Percentiles rank a stretch among this genome's conserved stretches.
Conservation (phyloP, 2,888 invertebrate genomes). For the Agrilus mali region DNA sequence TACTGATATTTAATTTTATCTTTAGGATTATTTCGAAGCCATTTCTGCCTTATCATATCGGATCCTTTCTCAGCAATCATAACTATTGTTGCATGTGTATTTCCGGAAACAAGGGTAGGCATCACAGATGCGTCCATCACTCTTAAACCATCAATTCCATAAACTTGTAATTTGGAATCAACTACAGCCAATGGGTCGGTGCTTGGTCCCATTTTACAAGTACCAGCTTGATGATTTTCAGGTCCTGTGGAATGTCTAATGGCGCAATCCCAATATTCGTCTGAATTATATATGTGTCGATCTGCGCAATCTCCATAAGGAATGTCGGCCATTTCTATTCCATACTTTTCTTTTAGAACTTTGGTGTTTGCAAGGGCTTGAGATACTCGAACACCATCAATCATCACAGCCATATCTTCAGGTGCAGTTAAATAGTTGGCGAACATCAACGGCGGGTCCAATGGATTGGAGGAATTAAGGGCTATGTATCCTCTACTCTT, state of each 20-base stretch:
- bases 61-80: slow-evolving; percentile 33
- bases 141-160: slow-evolving; percentile 46
- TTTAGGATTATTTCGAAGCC: slow-evolving; percentile 13
- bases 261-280: slow-evolving; percentile 67
- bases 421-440: slow-evolving; percentile 63
- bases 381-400: slow-evolving; percentile 49
- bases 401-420: slow-evolving; percentile 48
- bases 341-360: slow-evolving; percentile 44
- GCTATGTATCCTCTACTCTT: slow-evolving; percentile 51
- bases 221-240: slow-evolving; percentile 73
- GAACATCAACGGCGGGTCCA: slow-evolving; percentile 56
- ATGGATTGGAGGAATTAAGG: slow-evolving; percentile 54
- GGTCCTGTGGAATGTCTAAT: slow-evolving; percentile 58
- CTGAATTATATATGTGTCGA: slow-evolving; percentile 38
- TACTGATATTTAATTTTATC: too few species aligned
- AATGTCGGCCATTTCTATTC: slow-evolving; percentile 37
- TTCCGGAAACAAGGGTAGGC: slow-evolving; percentile 30
- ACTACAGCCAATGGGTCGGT: slow-evolving; percentile 63
- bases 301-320: slow-evolving; percentile 38
- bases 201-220: slow-evolving; percentile 69
- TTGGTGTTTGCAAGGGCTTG: slow-evolving; percentile 45
- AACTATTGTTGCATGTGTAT: slow-evolving; percentile 31
- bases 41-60: slow-evolving; percentile 28
- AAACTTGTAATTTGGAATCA: slow-evolving; percentile 50
- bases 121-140: slow-evolving; percentile 37